Evolutionary conservation across 2,797 vertebrate genomes (phyloP).

Genomic region (Antrozous pallidus): DNA sequence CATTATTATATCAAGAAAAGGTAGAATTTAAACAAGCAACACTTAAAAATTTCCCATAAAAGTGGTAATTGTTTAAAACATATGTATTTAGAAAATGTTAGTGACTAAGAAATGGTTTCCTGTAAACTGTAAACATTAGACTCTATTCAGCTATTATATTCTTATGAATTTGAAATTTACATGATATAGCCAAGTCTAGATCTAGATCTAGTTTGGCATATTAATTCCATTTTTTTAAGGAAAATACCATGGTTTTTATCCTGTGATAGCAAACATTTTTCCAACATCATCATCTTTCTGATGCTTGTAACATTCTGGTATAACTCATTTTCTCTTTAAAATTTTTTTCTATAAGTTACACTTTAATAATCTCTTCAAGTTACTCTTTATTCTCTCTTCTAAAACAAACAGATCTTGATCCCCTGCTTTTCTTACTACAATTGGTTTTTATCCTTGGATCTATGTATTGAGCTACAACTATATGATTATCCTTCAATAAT

Average conservation of each 20-base stretch:
- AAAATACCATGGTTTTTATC: conserved; percentile 38
- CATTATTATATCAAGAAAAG: neutral
- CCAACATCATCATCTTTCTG: conserved; percentile 14
- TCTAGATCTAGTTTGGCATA: conserved; percentile 1
- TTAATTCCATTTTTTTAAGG: conserved; percentile 41
- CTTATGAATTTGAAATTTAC: neutral
- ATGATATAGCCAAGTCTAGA: neutral
- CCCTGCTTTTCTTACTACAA: neutral
- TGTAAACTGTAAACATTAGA: neutral
- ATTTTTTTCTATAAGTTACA: neutral
- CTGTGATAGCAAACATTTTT: conserved; percentile 36
- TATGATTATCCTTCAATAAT: neutral
- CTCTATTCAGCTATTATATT: neutral
- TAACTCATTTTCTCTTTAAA: neutral
- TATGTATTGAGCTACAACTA: neutral
- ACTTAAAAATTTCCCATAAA: neutral
- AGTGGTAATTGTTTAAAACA: neutral
- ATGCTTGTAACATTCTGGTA: conserved; percentile 3
- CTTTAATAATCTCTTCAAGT: neutral
- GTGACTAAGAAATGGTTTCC: neutral
- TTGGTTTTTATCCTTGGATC: neutral
- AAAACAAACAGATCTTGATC: neutral
- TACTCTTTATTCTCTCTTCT: neutral
- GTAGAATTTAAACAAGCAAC: neutral
- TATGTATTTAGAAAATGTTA: neutral